Base-by-base conservation (phyloP, 2,797 vertebrate species). In the Geotrypetes seraphini region DNA sequence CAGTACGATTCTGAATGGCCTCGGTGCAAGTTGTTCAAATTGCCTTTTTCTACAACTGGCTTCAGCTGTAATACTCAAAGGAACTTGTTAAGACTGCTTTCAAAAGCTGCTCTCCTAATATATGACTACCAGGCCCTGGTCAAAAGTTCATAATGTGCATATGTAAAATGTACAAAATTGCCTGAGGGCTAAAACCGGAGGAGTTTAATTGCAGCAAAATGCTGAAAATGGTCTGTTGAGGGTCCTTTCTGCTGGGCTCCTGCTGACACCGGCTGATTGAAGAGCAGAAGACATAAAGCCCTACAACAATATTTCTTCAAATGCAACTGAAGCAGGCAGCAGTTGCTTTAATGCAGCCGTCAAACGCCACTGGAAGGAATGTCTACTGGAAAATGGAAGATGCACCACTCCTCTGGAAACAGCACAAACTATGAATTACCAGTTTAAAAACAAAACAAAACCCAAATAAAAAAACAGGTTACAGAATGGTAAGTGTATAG, bases 151-250 rank as follows among this genome's bases (percentile, higher is more conserved):
- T 83, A 78, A 78, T 70, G 78, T 87, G 86, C 79, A 88, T 98
- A 96, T 94, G 91, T 95, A 93, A 97, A 98, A 96, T 93, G 89
- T 90, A 93, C 90, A 89, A 81, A 84, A 85, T 78, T 88, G 85
- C 84, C 80, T 77, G 81, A 87, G 91, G 91, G 90, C 75, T 72
- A 73, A 82, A 92, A 87, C 85, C 78, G 85, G 75, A 87, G 90
- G 86, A 90, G 88, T 93, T 94, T 93, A 94, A 96, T 86, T 86
- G 84, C 79, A 79, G 76, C 79, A 87, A 87, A 87, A 85, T 81
- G 82, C 81, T 83, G 75, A 83, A 87, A 85, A 85, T 61, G 81
- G 81, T 84, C 81, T 81, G 76, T 48, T 43, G 78, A 79, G 83
- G 78, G 74, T 76, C 79, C n/a, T 68, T 81, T 82, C 81, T 75